These are phyloP conservation scores for Nymphalis c-album DNA, from an alignment of 2,888 invertebrate species.

Conservation along the genomic window DNA sequence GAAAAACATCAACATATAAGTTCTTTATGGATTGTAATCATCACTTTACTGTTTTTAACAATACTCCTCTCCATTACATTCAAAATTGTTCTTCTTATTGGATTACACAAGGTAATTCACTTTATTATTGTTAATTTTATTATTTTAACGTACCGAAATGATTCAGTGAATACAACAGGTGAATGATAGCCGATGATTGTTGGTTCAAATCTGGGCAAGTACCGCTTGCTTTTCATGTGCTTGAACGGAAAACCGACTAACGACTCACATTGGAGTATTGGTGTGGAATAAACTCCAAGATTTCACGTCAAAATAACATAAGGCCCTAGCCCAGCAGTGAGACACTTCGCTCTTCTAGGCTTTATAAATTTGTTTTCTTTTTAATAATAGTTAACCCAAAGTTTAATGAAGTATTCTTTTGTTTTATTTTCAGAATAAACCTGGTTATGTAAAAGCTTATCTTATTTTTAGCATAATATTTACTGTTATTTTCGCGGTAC, in stretches of 20 bases:
- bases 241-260: no score
- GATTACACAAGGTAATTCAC: conserved; percentile 5
- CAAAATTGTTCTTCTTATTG: not conserved
- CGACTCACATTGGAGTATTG: no score
- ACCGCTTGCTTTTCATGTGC: no score
- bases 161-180: no score
- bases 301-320: no score
- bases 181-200: no score
- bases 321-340: no score
- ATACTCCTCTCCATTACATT: not conserved
- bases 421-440: conserved; percentile 4
- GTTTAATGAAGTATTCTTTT: not conserved
- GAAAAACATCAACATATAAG: not conserved
- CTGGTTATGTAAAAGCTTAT: not conserved
- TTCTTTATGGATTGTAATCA: no score
- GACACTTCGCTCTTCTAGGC: no score
- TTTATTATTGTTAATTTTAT: not conserved
- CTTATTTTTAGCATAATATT: not conserved
- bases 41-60: not conserved
- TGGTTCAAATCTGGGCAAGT: no score
- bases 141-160: no score
- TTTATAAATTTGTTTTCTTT: not conserved
- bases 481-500: not conserved
- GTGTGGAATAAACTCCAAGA: no score
- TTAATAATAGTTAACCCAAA: not conserved